Evolutionary conservation across 2,113 vertebrate species (phyloP).

Genomic region (Chinchilla lanigera): DNA sequence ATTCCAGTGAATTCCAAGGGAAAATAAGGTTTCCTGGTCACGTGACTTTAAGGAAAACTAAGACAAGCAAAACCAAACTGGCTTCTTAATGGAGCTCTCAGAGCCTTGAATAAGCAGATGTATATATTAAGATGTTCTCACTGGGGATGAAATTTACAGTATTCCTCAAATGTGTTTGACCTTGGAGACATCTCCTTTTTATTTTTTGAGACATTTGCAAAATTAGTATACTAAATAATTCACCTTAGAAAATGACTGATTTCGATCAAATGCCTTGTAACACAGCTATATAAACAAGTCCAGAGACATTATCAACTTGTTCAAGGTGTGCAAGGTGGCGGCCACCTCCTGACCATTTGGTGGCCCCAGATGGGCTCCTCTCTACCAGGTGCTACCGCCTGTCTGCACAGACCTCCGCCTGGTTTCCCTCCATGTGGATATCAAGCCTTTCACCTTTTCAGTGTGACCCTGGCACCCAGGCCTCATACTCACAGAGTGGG

Average conservation of each 20-base stretch:
- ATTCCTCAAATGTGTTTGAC: slow-evolving; percentile 5
- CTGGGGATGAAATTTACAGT: not conserved
- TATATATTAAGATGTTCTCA: not conserved
- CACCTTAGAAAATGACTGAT: not conserved
- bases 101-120: not conserved
- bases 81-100: not conserved
- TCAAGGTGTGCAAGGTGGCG: not conserved
- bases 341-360: not conserved
- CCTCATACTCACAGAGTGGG: not conserved
- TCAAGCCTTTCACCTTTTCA: not conserved
- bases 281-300: not conserved
- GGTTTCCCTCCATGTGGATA: not conserved
- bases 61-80: not conserved
- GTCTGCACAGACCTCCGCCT: not conserved
- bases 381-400: not conserved
- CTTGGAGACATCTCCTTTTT: not conserved
- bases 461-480: not conserved
- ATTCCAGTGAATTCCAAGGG: not conserved
- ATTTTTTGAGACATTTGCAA: slow-evolving; percentile 10
- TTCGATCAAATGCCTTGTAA: not conserved
- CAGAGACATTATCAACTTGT: not conserved
- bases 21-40: not conserved
- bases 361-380: not conserved
- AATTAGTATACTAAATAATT: not conserved
- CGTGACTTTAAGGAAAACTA: not conserved